A percentile compares a stretch with the other conserved stretches of the same genome.
Evolutionary conservation across 2,888 invertebrate genomes (phyloP).

Genomic region (Lasius platythorax): DNA sequence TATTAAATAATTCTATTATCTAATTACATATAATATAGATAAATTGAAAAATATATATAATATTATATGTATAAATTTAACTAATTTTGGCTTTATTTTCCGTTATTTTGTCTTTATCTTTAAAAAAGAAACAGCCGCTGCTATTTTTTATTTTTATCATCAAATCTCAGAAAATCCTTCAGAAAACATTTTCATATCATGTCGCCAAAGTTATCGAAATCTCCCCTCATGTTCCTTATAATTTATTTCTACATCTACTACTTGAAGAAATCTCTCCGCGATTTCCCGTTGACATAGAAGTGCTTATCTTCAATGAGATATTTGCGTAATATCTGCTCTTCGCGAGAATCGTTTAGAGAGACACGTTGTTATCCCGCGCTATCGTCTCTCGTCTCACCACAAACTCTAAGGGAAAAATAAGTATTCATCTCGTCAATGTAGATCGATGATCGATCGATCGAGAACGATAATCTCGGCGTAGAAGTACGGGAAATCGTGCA

Average conservation of each 20-base stretch:
- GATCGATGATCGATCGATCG: conserved; percentile 42
- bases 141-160: background rate
- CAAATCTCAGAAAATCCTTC: background rate
- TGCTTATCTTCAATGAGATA: conserved; percentile 29
- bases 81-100: background rate
- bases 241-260: conserved; percentile 35
- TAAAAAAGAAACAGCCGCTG: background rate
- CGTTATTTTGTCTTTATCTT: background rate
- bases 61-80: background rate
- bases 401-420: conserved; percentile 2
- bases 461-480: conserved; percentile 52
- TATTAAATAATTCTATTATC: too few species aligned
- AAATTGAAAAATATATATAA: too few species aligned
- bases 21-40: too few species aligned
- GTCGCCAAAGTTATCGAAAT: background rate
- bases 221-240: background rate
- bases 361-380: conserved; percentile 16
- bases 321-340: conserved; percentile 12
- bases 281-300: background rate
- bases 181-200: background rate
- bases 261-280: conserved; percentile 3
- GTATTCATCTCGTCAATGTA: background rate
- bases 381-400: conserved; percentile 17
- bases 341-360: conserved; percentile 7
- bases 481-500: conserved; percentile 64